Conservation (phyloP, 2,113 vertebrate genomes). For the Megaleporinus macrocephalus region DNA sequence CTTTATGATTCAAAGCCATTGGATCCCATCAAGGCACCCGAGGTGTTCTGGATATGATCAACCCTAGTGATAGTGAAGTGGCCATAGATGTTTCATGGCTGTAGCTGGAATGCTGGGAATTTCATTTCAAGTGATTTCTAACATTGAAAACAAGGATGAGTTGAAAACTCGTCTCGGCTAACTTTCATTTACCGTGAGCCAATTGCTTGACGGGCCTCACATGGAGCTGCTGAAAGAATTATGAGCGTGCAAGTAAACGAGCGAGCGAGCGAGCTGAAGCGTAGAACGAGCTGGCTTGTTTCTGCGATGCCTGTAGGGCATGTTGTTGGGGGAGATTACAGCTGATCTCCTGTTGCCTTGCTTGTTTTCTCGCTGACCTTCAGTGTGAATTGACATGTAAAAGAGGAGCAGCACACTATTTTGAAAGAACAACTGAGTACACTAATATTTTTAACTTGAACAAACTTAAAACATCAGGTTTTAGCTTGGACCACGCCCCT, state of each 20-base stretch:
- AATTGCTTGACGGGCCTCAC: not conserved
- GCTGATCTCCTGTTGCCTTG: not conserved
- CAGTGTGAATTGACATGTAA: not conserved
- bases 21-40: too few species aligned
- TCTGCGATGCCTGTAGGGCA: not conserved
- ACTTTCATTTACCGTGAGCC: not conserved
- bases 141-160: not conserved
- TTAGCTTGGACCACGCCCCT: too few species aligned
- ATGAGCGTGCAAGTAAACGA: not conserved
- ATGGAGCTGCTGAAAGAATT: not conserved
- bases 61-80: too few species aligned
- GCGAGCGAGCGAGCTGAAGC: not conserved
- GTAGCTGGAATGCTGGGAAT: too few species aligned
- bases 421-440: too few species aligned
- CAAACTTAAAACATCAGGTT: too few species aligned
- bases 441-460: too few species aligned
- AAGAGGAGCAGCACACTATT: too few species aligned
- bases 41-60: too few species aligned
- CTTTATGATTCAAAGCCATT: too few species aligned
- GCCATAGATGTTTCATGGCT: too few species aligned
- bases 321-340: slow-evolving; percentile 8
- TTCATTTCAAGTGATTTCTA: too few species aligned
- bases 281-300: not conserved
- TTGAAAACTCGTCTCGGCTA: not conserved
- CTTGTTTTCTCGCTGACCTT: slow-evolving; percentile 3